Evolutionary conservation across 2,113 vertebrate species (phyloP).

Genomic region (Girardinichthys multiradiatus): DNA sequence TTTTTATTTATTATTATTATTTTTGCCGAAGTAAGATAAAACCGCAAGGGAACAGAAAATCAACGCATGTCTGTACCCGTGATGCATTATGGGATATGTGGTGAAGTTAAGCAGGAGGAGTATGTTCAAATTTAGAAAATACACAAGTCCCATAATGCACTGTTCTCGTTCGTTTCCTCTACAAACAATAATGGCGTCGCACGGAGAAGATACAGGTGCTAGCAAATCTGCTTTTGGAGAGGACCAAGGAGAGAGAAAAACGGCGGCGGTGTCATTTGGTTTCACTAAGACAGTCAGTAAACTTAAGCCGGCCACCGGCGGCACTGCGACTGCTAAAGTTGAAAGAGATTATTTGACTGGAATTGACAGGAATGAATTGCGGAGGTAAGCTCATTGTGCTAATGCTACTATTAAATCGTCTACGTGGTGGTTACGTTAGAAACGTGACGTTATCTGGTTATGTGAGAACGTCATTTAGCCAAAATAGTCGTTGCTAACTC

Average conservation of each 20-base stretch:
- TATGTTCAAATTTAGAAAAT: fast-evolving
- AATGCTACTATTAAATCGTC: conserved; percentile 40
- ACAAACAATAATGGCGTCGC: conserved; percentile 78
- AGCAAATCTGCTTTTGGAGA: not conserved
- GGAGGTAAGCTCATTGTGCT: conserved; percentile 74
- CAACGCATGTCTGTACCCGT: conserved; percentile 7
- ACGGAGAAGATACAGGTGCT: conserved; percentile 12
- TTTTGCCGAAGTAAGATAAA: not conserved
- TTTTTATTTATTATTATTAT: too few species aligned
- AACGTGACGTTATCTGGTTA: not conserved
- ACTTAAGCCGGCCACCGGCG: conserved; percentile 53
- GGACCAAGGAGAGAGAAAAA: conserved; percentile 63
- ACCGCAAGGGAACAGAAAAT: not conserved
- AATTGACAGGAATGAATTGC: conserved; percentile 79
- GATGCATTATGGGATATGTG: conserved; percentile 55
- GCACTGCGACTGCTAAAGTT: conserved; percentile 36
- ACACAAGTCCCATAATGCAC: conserved; percentile 66
- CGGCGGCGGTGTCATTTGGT: conserved; percentile 79
- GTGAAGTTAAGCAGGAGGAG: not conserved
- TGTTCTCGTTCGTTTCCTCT: not conserved
- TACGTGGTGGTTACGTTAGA: not conserved
- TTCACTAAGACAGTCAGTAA: conserved; percentile 82
- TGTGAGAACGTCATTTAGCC: not conserved
- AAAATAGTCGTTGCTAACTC: not conserved
- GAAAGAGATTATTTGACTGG: conserved; percentile 80